Evolutionary conservation across 2,797 vertebrate species (phyloP), one percentile per base, ranked within the genome.

Genomic region (Anas acuta): DNA sequence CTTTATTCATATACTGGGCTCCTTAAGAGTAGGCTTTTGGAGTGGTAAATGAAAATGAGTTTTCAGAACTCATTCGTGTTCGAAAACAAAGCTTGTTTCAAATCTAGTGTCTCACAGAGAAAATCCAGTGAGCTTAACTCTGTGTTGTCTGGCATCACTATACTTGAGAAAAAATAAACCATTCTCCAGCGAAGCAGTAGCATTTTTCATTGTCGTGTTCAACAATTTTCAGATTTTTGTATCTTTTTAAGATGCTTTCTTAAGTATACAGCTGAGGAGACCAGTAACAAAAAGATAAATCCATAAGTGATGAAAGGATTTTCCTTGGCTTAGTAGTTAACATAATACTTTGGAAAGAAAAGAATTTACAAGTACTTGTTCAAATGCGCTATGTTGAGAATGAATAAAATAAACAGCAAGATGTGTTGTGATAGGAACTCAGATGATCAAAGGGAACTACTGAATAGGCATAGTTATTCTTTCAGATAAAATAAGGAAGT

Each of bases 371-470:
- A 95, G 76, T 95, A 81, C 92, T 97, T 95, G 95, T 95, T 83
- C 90, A 92, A 91, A 96, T 90, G 74, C 28, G 57, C 70, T 94
- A 45, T 67, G 41, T 82, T 87, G 73, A 97, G 84, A 92, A 81
- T 94, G 95, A 97, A 97, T 97, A 96, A 96, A 96, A 96, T 97
- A 97, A 97, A 96, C 93, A 97, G 92, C 92, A 95, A 96, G 97
- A 87, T 96, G 84, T 96, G 87, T 95, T 95, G 89, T 96, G 95
- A 92, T 96, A 96, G 96, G 80, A 97, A 96, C 94, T 90, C 87
- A 94, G 90, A 97, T 97, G 95, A 97, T 97, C 93, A 97, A 97
- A 98, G 93, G 79, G 15, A 92, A 78, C 92, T 92, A 90, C 81
- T 97, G 95, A 96, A 96, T 96, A 94, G 87, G 70, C 95, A 93